Evolutionary conservation across 2,888 invertebrate species (phyloP).

Genomic region (Zele albiditarsus): DNA sequence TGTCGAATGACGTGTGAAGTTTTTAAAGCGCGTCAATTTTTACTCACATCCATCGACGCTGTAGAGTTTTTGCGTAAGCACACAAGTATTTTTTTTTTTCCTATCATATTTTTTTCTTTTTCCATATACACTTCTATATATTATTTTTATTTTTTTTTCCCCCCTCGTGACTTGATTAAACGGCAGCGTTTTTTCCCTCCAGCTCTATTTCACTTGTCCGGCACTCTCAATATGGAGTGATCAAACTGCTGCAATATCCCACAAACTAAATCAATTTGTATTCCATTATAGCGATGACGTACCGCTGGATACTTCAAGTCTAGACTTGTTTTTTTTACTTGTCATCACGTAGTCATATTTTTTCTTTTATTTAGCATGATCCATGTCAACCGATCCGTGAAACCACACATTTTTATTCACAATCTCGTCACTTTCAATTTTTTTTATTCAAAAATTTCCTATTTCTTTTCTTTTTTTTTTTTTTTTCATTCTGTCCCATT

Average conservation of each 20-base stretch:
- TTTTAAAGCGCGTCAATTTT: background rate
- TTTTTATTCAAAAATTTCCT: background rate
- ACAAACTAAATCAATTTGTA: conserved; percentile 30
- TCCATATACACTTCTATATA: background rate
- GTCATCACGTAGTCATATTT: background rate
- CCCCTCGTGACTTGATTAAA: conserved; percentile 20
- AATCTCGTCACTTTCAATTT: background rate
- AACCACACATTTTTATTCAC: background rate
- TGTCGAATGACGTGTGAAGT: conserved; percentile 13
- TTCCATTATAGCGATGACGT: conserved; percentile 12
- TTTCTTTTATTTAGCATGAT: background rate
- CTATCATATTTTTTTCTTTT: background rate
- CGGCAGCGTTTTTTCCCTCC: conserved; percentile 4
- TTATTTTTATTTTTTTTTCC: background rate
- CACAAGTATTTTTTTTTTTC: conserved; percentile 11
- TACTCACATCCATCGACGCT: conserved; percentile 5
- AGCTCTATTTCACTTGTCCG: conserved; percentile 17
- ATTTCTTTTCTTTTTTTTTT: no score
- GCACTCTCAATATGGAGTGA: conserved; percentile 1
- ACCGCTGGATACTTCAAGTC: background rate
- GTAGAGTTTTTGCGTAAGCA: conserved; percentile 5
- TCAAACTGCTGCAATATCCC: background rate
- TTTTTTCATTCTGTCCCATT: no score
- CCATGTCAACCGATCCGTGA: background rate
- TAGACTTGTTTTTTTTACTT: background rate